Conservation (phyloP, 1,140 invertebrate species). For the Cryptotermes secundus region DNA sequence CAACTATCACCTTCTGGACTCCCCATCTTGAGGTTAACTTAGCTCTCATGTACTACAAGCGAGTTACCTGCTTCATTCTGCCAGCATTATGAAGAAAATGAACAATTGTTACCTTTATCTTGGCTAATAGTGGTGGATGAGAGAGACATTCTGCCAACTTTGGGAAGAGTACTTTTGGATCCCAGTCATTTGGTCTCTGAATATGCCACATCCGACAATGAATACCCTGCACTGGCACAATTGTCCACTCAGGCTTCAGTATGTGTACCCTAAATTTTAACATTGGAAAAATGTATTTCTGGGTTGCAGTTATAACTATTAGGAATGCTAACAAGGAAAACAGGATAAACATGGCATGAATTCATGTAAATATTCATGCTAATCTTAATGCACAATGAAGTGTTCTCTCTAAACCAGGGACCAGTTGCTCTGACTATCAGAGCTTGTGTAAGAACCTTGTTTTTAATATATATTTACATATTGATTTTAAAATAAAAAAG, state of each 20-base stretch:
- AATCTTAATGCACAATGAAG: no score
- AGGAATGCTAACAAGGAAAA: no score
- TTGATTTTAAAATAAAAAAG: no score
- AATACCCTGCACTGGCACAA: conserved; percentile 41
- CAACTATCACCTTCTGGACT: no score
- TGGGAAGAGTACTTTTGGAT: background rate
- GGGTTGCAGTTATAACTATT: no score
- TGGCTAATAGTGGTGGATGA: conserved; percentile 18
- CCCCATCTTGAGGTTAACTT: no score
- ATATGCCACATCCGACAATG: conserved; percentile 41
- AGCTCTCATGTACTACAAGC: background rate
- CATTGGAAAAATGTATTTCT: background rate
- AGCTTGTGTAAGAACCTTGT: no score
- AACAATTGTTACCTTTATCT: conserved; percentile 17
- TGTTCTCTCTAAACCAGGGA: no score
- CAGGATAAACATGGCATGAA: no score
- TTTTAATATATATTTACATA: no score
- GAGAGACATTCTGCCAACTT: conserved; percentile 8
- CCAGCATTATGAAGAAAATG: background rate
- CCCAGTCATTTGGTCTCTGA: background rate
- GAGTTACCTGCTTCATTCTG: background rate
- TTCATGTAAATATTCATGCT: no score
- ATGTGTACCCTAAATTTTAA: conserved; percentile 37
- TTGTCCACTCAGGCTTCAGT: conserved; percentile 42
- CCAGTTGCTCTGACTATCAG: no score